Evolutionary conservation across 2,888 invertebrate species (phyloP), one percentile per base, ranked within the genome.

Genomic region (Liposcelis brunnea): DNA sequence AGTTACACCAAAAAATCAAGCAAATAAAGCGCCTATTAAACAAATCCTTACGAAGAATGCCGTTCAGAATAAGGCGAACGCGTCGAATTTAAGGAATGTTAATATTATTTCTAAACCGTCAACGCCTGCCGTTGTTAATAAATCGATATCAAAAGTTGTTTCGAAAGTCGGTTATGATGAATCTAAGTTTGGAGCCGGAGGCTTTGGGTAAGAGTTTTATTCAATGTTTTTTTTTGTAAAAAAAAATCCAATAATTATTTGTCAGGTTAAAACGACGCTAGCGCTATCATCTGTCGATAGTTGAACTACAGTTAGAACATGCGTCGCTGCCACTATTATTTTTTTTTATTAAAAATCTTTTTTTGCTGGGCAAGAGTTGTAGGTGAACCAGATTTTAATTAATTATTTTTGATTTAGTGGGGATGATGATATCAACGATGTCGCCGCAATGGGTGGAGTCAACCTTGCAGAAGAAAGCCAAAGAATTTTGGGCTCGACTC

Each of bases 401-500:
- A 26, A 6, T 26, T 26, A 26, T 6, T 26, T 26, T 26, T 26
- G 26, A 6, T 26, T 26, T 26, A 67, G 76, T 50, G 89, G 86
- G 36, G 91, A 93, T 58, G 94, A 94, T 61, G 94, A 97, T 62
- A 93, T 95, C 57, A 97, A 95, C 59, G 95, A 97, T 67, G 95
- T 97, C 11, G 94, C 95, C 26, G 93, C 95, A 8, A 95, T 97
- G 95, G 95, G 95, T 51, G 95, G 95, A 43, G 95, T 97, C 46
- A 97, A 97, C 67, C 71, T 97, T 56, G 85, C 86, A 1, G 95
- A 97, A 65, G 95, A 97, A 65, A 83, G 86, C 32, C 91, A 91
- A 62, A 78, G 89, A 62, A 95, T 95, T 58, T 71, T 95, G 49
- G 89, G 89, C 11, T 80, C 86, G 12, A 84, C 87, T 2, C 87